Evolutionary conservation across 2,113 vertebrate species (phyloP).

Genomic region (Coreoperca whiteheadi): DNA sequence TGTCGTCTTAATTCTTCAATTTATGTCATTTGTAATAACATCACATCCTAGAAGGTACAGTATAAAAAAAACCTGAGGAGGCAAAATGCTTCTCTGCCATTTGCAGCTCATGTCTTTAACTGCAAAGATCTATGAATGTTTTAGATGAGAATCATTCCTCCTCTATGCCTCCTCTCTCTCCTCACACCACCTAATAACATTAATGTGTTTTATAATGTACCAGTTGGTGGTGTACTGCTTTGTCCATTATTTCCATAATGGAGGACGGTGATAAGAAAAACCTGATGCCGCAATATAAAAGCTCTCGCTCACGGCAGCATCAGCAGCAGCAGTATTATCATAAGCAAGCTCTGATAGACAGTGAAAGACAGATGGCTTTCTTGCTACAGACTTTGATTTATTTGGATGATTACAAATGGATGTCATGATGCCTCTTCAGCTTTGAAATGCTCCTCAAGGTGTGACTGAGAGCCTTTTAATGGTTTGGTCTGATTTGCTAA

Average conservation of each 20-base stretch:
- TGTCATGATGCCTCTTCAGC: conserved; percentile 48
- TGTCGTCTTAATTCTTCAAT: conserved; percentile 23
- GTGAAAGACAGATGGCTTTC: conserved; percentile 43
- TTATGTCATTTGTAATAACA: conserved; percentile 10
- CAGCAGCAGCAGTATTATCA: conserved; percentile 9
- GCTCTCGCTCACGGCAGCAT: conserved; percentile 1
- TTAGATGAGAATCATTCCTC: conserved; percentile 40
- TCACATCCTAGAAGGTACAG: conserved; percentile 2
- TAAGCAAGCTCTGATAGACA: conserved; percentile 32
- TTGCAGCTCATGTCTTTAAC: not conserved
- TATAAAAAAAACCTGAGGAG: conserved; percentile 1
- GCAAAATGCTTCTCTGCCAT: conserved; percentile 5
- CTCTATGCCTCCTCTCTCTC: conserved; percentile 1
- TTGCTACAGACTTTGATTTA: conserved; percentile 45
- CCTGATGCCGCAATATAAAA: conserved; percentile 30
- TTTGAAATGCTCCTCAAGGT: conserved; percentile 63
- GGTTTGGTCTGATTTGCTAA: conserved; percentile 62
- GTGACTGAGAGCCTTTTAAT: conserved; percentile 60
- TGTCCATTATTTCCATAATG: conserved; percentile 46
- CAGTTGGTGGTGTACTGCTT: conserved; percentile 40
- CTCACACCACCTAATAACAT: conserved; percentile 47
- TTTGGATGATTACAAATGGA: conserved; percentile 58
- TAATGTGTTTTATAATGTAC: conserved; percentile 54
- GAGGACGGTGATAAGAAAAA: conserved; percentile 39
- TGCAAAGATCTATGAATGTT: conserved; percentile 28